These are phyloP conservation scores for Microtus agrestis DNA, from an alignment of 2,797 vertebrate genomes.

Conservation along the genomic window DNA sequence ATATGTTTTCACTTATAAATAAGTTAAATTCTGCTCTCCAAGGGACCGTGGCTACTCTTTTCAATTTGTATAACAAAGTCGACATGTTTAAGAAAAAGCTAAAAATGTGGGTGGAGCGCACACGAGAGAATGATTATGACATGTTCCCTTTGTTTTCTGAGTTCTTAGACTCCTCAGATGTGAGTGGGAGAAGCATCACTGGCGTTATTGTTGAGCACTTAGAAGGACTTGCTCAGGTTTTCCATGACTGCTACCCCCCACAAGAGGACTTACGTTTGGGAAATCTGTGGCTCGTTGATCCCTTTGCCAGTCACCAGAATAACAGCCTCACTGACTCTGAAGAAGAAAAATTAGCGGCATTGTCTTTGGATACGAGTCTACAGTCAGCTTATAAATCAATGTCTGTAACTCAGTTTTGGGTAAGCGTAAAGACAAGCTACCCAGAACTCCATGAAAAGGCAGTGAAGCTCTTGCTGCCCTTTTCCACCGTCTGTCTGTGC, in stretches of 20 bases:
- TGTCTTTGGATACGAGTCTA: conserved; percentile 77
- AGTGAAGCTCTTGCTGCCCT: conserved; percentile 75
- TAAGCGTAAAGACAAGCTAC: conserved; percentile 73
- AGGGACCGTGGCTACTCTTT: conserved; percentile 80
- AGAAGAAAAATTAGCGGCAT: conserved; percentile 71
- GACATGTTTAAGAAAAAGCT: conserved; percentile 78
- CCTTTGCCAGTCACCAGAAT: conserved; percentile 70
- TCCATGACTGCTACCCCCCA: conserved; percentile 74
- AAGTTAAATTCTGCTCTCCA: conserved; percentile 77
- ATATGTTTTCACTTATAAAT: conserved; percentile 82
- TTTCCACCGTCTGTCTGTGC: conserved; percentile 75
- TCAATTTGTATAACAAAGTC: conserved; percentile 78
- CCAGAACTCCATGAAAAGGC: conserved; percentile 80
- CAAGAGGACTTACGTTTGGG: conserved; percentile 72
- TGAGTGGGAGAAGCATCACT: conserved; percentile 55
- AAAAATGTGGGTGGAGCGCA: conserved; percentile 74
- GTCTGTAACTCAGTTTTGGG: conserved; percentile 80
- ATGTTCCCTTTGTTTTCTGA: conserved; percentile 80
- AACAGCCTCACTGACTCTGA: conserved; percentile 68
- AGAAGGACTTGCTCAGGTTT: conserved; percentile 70
- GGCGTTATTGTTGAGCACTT: conserved; percentile 73
- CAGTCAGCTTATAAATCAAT: conserved; percentile 72
- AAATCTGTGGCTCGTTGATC: conserved; percentile 76
- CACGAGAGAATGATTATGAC: conserved; percentile 72
- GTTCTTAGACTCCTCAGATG: conserved; percentile 66